Percentiles rank a stretch among this genome's conserved stretches.
Conservation (phyloP, 1,140 invertebrate species). For the Laodelphax striatellus region DNA sequence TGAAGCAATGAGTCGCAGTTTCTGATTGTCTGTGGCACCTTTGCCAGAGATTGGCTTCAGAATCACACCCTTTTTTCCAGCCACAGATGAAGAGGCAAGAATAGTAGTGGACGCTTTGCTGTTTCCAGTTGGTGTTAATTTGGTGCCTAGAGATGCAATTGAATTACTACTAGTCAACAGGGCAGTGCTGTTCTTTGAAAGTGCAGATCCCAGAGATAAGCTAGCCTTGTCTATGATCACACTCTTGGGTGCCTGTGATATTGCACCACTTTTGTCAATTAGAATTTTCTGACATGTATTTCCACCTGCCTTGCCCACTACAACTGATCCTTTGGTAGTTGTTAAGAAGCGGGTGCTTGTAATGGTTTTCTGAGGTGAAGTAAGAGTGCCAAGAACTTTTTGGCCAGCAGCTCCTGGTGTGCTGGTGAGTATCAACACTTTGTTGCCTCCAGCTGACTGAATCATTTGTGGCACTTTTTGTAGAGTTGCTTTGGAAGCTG, state of each 20-base stretch:
- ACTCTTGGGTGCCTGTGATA: slow-evolving; percentile 7
- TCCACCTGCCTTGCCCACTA: neutral
- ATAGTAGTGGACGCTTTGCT: neutral
- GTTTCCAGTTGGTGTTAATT: neutral
- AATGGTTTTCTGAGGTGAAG: slow-evolving; percentile 40
- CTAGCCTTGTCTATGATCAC: slow-evolving; percentile 8
- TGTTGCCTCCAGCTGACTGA: slow-evolving; percentile 2
- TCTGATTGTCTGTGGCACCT: slow-evolving; percentile 6
- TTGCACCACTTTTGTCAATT: slow-evolving; percentile 8
- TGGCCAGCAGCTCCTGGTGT: slow-evolving; percentile 33
- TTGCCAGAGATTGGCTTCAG: slow-evolving; percentile 11
- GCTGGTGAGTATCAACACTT: slow-evolving; percentile 47
- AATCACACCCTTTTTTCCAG: slow-evolving; percentile 11
- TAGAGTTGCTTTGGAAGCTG: slow-evolving; percentile 26
- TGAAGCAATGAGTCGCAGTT: slow-evolving; percentile 7
- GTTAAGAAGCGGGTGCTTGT: slow-evolving; percentile 8
- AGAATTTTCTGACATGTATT: slow-evolving; percentile 7
- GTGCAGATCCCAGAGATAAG: neutral
- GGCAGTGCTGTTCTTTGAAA: no score
- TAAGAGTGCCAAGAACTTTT: slow-evolving; percentile 37
- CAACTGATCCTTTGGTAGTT: slow-evolving; percentile 10
- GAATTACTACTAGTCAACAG: neutral
- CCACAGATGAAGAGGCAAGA: slow-evolving; percentile 3
- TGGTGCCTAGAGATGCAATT: neutral
- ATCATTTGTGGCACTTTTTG: slow-evolving; percentile 7